Conservation (phyloP, 2,888 invertebrate species). For the Agrotis ipsilon region DNA sequence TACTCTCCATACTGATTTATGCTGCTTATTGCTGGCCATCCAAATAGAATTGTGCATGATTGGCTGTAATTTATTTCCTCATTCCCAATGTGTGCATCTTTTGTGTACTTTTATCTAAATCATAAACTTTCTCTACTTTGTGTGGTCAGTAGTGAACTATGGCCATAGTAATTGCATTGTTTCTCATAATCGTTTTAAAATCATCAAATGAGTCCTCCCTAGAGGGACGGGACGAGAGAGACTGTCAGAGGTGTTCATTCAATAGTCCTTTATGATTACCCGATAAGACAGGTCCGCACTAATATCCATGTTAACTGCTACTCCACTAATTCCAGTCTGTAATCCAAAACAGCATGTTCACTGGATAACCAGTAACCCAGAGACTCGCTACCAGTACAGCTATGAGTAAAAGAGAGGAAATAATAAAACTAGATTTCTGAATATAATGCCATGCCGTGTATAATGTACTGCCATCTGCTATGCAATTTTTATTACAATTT, state of each 20-base stretch:
- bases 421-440: constrained; percentile 2
- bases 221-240: too few species aligned
- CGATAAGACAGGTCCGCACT: too few species aligned
- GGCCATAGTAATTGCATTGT: not conserved
- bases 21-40: too few species aligned
- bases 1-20: not conserved
- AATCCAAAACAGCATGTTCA: not conserved
- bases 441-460: too few species aligned
- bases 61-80: not conserved
- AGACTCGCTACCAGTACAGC: too few species aligned
- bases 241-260: too few species aligned
- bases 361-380: not conserved
- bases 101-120: not conserved
- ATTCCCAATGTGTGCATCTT: not conserved
- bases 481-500: constrained; percentile 3
- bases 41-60: not conserved
- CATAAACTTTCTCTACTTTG: not conserved
- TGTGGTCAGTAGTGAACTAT: not conserved
- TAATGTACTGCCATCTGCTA: not conserved
- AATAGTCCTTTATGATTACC: too few species aligned
- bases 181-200: too few species aligned
- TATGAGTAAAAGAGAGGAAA: not conserved
- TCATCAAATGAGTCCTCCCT: too few species aligned
- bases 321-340: not conserved
- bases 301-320: too few species aligned